A percentile compares a stretch with the other conserved stretches of the same genome.
Evolutionary conservation across 2,888 invertebrate genomes (phyloP).

Genomic region (Drosophila sordidapex): DNA sequence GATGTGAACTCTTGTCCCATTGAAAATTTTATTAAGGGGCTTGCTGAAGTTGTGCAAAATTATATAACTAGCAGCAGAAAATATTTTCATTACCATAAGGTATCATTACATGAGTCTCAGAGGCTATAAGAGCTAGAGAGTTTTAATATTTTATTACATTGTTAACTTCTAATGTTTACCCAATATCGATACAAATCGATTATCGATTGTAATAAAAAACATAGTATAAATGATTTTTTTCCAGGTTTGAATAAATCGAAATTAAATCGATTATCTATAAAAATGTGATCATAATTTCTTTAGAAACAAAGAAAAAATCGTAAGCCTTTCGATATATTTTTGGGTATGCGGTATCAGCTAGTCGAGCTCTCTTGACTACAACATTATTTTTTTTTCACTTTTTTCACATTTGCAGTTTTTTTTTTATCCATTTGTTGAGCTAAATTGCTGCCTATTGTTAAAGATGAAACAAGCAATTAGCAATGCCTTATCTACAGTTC

Average conservation of each 20-base stretch:
- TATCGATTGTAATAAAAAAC: too few relatives aligned
- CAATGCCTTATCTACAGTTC: slow-evolving; percentile 1
- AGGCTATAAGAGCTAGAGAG: not conserved
- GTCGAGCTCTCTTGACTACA: not conserved
- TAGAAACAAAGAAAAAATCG: not conserved
- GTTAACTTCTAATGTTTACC: not conserved
- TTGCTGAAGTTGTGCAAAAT: not conserved
- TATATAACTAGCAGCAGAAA: not conserved
- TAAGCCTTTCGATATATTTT: not conserved
- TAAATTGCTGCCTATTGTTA: slow-evolving; percentile 38
- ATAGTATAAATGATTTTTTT: too few relatives aligned
- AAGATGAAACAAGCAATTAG: slow-evolving; percentile 18
- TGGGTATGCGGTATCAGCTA: not conserved
- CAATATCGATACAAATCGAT: not conserved
- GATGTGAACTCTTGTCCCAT: slow-evolving; percentile 12
- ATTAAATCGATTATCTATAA: not conserved
- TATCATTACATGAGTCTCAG: not conserved
- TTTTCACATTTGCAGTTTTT: slow-evolving; percentile 2
- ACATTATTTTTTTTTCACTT: not conserved
- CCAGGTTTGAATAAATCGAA: not conserved
- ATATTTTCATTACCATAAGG: not conserved
- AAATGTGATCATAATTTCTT: too few relatives aligned
- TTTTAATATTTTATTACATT: not conserved
- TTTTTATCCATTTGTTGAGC: slow-evolving; percentile 35
- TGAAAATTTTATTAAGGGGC: not conserved